Evolutionary conservation across 2,797 vertebrate genomes (phyloP).

Genomic region (Gallirallus australis): DNA sequence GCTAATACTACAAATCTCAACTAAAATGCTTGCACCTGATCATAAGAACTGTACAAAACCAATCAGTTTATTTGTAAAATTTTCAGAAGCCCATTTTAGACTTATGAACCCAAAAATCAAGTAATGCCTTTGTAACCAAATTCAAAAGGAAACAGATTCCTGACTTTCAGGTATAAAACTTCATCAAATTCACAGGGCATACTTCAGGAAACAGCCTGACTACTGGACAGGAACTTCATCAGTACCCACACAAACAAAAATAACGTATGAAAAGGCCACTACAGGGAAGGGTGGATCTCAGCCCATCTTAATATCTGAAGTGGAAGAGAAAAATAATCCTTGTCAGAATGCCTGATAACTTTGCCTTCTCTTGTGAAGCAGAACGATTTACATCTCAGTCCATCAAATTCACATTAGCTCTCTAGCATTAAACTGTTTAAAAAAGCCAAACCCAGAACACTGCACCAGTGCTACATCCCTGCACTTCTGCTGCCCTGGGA

Average conservation of each 20-base stretch:
- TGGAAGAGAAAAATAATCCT: background rate
- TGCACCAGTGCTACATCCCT: background rate
- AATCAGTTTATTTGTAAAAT: background rate
- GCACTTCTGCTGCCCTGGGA: background rate
- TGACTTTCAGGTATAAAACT: background rate
- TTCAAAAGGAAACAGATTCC: background rate
- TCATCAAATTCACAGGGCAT: background rate
- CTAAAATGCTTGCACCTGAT: background rate
- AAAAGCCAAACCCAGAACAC: too few relatives aligned
- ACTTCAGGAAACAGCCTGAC: background rate
- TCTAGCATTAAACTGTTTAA: background rate
- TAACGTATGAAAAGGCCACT: background rate
- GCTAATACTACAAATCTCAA: background rate
- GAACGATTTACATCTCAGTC: fast-evolving
- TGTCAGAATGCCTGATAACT: background rate
- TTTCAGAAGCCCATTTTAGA: background rate
- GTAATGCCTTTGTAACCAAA: background rate
- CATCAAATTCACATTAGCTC: background rate
- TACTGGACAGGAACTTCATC: background rate
- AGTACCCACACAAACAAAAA: background rate
- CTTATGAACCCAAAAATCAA: background rate
- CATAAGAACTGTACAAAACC: background rate
- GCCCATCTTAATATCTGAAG: background rate
- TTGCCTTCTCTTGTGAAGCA: background rate
- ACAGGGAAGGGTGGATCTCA: background rate